These are phyloP conservation scores for Pachymerium ferrugineum DNA, from an alignment of 2,888 invertebrate species.

Conservation along the genomic window DNA sequence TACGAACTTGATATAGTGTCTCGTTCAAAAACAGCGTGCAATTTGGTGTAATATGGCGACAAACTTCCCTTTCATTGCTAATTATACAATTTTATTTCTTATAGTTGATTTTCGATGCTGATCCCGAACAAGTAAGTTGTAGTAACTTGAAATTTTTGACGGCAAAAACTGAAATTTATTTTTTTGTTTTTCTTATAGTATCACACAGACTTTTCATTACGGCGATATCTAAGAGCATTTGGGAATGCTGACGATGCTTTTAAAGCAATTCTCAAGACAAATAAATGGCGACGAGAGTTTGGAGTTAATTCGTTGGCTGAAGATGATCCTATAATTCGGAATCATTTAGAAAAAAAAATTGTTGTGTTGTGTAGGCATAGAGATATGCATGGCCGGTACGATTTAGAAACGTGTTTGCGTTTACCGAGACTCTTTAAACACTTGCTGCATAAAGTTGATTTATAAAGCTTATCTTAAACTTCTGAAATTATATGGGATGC, in stretches of 20 bases:
- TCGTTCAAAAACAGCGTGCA: neutral
- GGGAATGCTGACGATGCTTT: constrained; percentile 67
- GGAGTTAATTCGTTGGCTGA: constrained; percentile 58
- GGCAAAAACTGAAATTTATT: neutral
- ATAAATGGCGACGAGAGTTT: constrained; percentile 71
- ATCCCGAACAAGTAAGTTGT: constrained; percentile 56
- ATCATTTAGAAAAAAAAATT: constrained; percentile 57
- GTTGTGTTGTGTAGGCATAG: constrained; percentile 65
- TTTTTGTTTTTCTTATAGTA: constrained; percentile 45
- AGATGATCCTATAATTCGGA: constrained; percentile 54
- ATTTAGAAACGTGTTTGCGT: too few relatives aligned
- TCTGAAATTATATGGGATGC: neutral
- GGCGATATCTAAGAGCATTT: constrained; percentile 65
- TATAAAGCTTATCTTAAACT: neutral
- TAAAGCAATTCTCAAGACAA: constrained; percentile 69
- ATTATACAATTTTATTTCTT: constrained; percentile 23
- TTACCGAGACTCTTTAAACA: neutral
- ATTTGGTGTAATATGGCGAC: neutral
- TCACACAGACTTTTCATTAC: constrained; percentile 64
- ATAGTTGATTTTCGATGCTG: constrained; percentile 62
- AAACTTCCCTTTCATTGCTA: neutral
- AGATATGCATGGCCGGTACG: constrained; percentile 58
- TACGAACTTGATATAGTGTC: neutral
- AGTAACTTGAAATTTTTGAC: neutral
- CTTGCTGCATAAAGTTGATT: neutral